Evolutionary conservation across 2,797 vertebrate genomes (phyloP), one percentile per base, ranked within the genome.

Genomic region (Hyperoplus immaculatus): DNA sequence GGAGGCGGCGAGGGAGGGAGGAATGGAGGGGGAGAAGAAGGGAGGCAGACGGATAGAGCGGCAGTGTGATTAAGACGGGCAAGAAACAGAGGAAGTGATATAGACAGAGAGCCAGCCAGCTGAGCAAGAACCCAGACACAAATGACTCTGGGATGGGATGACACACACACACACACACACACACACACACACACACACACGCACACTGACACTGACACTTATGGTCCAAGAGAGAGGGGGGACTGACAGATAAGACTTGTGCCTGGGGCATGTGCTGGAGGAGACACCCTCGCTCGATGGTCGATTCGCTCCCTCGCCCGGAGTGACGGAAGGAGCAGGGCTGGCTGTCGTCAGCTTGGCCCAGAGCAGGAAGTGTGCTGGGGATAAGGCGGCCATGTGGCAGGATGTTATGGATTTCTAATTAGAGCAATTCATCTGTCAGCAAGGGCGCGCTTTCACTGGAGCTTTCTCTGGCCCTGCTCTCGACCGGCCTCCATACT

Each of bases 361-460:
- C 96, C 95, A 96, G 96, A 97, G 96, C 97, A 99, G 98, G 98
- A 99, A 99, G 97, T 96, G 96, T 96, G 97, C 96, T 96, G 94
- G 93, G 97, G 97, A 99, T 98, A 98, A 98, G 96, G 96, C 96
- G 91, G 98, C 97, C 98, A 99, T 99, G 98, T 99, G 98, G 97
- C 98, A 98, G 98, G 98, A 99, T 99, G 98, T 99, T 99, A 99
- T 99, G 98, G 97, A 97, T 97, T 98, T 99, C 97, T 98, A 99
- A 99, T 99, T 99, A 99, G 98, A 97, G 96, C 97, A 97, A 98
- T 99, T 97, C 97, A 99, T 99, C 98, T 99, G 98, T 99, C 98
- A 99, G 96, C 97, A 94, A 96, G 90, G 95, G 96, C 95, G 94
- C 96, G 96, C 97, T 97, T 98, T 97, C 97, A 97, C 97, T 98